Evolutionary conservation across 2,888 invertebrate species (phyloP), one percentile per base, ranked within the genome.

Genomic region (Lymantria monacha): DNA sequence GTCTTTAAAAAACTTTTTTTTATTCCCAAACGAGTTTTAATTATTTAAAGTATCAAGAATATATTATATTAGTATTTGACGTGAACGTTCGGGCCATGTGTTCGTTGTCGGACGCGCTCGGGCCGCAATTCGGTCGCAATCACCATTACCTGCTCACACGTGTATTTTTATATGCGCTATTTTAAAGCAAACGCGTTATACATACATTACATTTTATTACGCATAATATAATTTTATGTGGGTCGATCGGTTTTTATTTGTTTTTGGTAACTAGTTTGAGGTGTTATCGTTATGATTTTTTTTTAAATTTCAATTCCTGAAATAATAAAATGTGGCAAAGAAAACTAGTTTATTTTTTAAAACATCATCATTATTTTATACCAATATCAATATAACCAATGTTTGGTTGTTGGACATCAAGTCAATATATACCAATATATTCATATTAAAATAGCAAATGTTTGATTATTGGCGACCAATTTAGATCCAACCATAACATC

Each of bases 131-230:
- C 79, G 74, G 72, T 70, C 78, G 77, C 84, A 75, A 83, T 84
- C 85, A 79, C 79, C 83, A 83, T 83, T 82, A 81, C 77, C 76
- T 79, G 79, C 81, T 80, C 81, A 79, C 85, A 83, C 79, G 66
- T 67, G 67, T 75, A 79, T 86, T 81, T 86, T 84, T 86, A 85
- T 86, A 83, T 79, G 74, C 75, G 70, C 79, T 75, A 81, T 80
- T 79, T 79, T 68, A 73, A 72, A 59, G 43, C 63, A 68, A 62
- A 69, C 61, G 55, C 61, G 57, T 59, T 66, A 58, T 48, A 48
- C 58, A 69, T 57, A 68, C 55, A 61, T 59, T 70, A 64, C 53
- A 41, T 55, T 77, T 81, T 77, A 81, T 80, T 66, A 61, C 63
- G 33, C 38, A 54, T 30, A 40, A 44, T 42, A 50, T 48, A 48